phyloP scores from a whole-genome alignment of 2,113 vertebrate species.

The Colossoma macropomum region DNA sequence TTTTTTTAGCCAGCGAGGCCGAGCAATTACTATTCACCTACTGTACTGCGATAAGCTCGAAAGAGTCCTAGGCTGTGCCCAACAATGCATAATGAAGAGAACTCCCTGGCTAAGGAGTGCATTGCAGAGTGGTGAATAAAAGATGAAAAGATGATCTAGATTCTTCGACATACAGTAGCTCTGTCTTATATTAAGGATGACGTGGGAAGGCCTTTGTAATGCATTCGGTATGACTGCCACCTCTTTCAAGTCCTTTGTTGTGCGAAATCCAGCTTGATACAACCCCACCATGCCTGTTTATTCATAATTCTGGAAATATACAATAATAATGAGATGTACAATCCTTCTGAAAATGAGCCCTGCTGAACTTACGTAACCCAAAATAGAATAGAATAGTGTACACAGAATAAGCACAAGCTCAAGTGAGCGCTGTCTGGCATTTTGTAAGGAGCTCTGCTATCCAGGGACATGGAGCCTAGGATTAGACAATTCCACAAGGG shows the following conservation, averaged over 20 bases:
- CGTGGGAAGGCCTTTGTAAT: constrained; percentile 11
- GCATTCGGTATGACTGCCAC: neutral
- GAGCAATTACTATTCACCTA: constrained; percentile 65
- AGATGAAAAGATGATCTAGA: constrained; percentile 75
- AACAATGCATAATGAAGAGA: constrained; percentile 72
- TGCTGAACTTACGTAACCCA: constrained; percentile 49
- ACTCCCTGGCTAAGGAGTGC: constrained; percentile 67
- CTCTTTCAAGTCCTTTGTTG: constrained; percentile 10
- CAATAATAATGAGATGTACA: constrained; percentile 29
- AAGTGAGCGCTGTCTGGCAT: constrained; percentile 51
- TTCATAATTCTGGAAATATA: constrained; percentile 7
- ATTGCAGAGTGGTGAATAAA: constrained; percentile 68
- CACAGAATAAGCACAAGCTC: constrained; percentile 41
- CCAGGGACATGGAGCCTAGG: constrained; percentile 46
- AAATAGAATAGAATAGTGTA: constrained; percentile 55
- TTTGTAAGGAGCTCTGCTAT: constrained; percentile 52
- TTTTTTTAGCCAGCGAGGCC: constrained; percentile 53
- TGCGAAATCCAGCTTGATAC: neutral
- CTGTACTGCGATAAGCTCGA: constrained; percentile 61
- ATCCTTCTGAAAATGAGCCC: constrained; percentile 34
- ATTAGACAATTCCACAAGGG: constrained; percentile 54
- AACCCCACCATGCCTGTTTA: neutral
- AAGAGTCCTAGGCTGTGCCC: constrained; percentile 65
- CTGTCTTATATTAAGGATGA: constrained; percentile 9
- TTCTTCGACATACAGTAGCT: constrained; percentile 56